Conservation (phyloP, 2,797 vertebrate genomes). For the Sebastes taczanowskii region DNA sequence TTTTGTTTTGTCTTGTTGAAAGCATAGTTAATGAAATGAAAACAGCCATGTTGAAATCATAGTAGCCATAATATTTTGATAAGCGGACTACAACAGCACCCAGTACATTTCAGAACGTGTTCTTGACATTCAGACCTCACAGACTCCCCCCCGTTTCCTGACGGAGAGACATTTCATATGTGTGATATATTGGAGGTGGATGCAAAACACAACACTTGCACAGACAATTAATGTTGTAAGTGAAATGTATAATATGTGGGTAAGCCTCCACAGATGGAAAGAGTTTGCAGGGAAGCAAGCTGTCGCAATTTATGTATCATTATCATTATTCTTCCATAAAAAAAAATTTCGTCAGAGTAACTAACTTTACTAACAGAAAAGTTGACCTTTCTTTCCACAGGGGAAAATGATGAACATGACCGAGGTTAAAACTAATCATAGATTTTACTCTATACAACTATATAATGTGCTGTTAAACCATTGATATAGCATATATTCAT, state of each 20-base stretch:
- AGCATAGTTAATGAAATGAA: conserved; percentile 30
- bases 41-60: conserved; percentile 30
- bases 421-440: not conserved
- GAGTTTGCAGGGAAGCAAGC: not conserved
- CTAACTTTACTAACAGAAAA: not conserved
- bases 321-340: not conserved
- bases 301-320: not conserved
- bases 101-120: conserved; percentile 33
- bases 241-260: conserved; percentile 13
- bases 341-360: not conserved
- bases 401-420: not conserved
- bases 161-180: conserved; percentile 30
- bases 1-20: conserved; percentile 11
- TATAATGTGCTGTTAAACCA: not conserved
- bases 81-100: not conserved
- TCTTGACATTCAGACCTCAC: conserved; percentile 29
- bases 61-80: conserved; percentile 30
- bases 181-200: conserved; percentile 29
- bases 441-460: not conserved
- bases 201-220: conserved; percentile 15
- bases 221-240: conserved; percentile 33
- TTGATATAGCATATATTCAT: not conserved
- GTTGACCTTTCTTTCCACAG: not conserved
- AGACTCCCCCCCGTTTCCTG: not conserved
- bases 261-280: conserved; percentile 11